Evolutionary conservation across 2,888 invertebrate genomes (phyloP).

Genomic region (Coleophora deauratella): DNA sequence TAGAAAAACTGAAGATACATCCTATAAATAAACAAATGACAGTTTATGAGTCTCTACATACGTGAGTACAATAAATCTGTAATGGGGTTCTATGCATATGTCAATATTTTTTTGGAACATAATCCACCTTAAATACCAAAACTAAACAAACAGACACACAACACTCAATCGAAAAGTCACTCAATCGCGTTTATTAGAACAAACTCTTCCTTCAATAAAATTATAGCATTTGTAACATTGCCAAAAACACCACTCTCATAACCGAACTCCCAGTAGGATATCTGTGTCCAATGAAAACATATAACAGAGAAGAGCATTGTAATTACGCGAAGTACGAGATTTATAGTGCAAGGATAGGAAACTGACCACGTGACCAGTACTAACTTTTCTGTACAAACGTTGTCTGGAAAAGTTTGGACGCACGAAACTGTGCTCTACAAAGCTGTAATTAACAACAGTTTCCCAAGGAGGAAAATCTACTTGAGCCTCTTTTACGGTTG

Average conservation of each 20-base stretch:
- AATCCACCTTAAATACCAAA: too few species aligned
- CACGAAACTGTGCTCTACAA: slow-evolving; percentile 49
- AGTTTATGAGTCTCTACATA: too few species aligned
- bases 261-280: background rate
- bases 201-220: too few species aligned
- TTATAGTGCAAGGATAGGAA: slow-evolving; percentile 67
- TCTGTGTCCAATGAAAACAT: slow-evolving; percentile 61
- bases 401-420: slow-evolving; percentile 22
- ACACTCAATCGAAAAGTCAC: too few species aligned
- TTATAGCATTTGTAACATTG: background rate
- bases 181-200: too few species aligned
- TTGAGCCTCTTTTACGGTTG: slow-evolving; percentile 32
- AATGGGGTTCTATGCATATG: too few species aligned
- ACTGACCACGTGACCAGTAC: slow-evolving; percentile 59
- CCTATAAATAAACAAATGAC: too few species aligned
- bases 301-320: slow-evolving; percentile 70
- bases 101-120: too few species aligned
- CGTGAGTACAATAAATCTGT: too few species aligned
- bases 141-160: too few species aligned
- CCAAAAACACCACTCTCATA: background rate
- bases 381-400: too few species aligned
- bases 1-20: too few species aligned
- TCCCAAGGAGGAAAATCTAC: slow-evolving; percentile 29
- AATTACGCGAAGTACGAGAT: slow-evolving; percentile 70
- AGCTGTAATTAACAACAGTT: slow-evolving; percentile 49